These are phyloP conservation scores for Argentina silus DNA, from an alignment of 2,797 vertebrate species.

Conservation along the genomic window DNA sequence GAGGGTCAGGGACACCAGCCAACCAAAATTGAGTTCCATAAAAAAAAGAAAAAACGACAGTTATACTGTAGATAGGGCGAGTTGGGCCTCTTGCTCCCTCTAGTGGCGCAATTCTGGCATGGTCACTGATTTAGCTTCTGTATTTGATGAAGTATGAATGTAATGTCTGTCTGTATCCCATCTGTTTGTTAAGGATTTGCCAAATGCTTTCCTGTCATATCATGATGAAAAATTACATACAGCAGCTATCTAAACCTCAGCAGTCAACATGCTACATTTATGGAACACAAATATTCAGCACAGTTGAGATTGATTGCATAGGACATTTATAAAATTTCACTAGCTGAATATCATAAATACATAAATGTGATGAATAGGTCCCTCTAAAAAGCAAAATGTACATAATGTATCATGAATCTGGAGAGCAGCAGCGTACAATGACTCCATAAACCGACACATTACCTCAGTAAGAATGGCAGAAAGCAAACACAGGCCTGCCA, in stretches of 20 bases:
- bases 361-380: slow-evolving; percentile 13
- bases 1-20: slow-evolving; percentile 21
- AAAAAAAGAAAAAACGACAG: neutral
- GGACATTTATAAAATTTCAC: slow-evolving; percentile 45
- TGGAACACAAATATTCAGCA: slow-evolving; percentile 18
- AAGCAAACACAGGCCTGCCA: slow-evolving; percentile 55
- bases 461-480: slow-evolving; percentile 63
- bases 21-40: slow-evolving; percentile 3
- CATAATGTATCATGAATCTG: slow-evolving; percentile 35
- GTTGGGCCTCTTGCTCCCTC: slow-evolving; percentile 61
- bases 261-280: neutral
- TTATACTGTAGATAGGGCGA: slow-evolving; percentile 6
- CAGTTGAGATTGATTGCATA: slow-evolving; percentile 33
- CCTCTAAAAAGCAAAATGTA: slow-evolving; percentile 25
- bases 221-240: neutral
- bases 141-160: neutral
- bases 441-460: slow-evolving; percentile 54
- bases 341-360: neutral
- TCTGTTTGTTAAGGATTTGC: neutral
- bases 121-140: slow-evolving; percentile 9
- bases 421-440: slow-evolving; percentile 36
- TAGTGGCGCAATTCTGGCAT: slow-evolving; percentile 48
- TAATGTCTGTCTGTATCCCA: neutral
- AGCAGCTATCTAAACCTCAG: neutral
- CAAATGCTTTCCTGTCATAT: neutral